A percentile compares a stretch with the other conserved stretches of the same genome.
phyloP scores from a whole-genome alignment of 2,888 invertebrate genomes.

The Drosophila rubida region DNA sequence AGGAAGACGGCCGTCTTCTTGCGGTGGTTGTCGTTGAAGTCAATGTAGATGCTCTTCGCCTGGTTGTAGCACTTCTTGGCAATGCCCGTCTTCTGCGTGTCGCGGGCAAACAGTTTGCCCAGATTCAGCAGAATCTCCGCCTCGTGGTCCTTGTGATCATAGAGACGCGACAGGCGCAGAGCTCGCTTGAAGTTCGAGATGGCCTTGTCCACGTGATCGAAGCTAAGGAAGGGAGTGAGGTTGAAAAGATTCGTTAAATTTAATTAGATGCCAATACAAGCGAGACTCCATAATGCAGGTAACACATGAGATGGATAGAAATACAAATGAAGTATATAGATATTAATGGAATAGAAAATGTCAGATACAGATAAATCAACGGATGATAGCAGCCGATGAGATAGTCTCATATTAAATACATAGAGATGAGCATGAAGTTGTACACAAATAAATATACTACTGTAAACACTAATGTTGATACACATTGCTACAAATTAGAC shows the following conservation, averaged over 20 bases:
- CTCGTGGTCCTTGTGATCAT: conserved; percentile 54
- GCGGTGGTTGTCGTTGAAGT: conserved; percentile 64
- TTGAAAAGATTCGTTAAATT: too few relatives aligned
- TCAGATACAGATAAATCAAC: too few relatives aligned
- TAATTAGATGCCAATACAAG: background rate
- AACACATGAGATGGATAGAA: too few relatives aligned
- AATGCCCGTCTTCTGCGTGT: conserved; percentile 50
- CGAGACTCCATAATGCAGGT: too few relatives aligned
- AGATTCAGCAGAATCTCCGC: conserved; percentile 65
- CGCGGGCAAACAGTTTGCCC: conserved; percentile 68
- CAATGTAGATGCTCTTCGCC: conserved; percentile 72
- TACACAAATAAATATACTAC: too few relatives aligned
- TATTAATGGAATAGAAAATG: too few relatives aligned
- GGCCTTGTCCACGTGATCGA: conserved; percentile 52
- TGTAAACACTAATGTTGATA: too few relatives aligned
- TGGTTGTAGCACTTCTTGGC: conserved; percentile 70
- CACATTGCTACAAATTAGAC: too few relatives aligned
- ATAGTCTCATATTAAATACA: too few relatives aligned
- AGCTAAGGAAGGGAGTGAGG: conserved; percentile 29
- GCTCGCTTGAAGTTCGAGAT: conserved; percentile 59
- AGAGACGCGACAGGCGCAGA: conserved; percentile 56
- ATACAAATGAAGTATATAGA: too few relatives aligned
- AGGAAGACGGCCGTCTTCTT: conserved; percentile 70
- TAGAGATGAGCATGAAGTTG: too few relatives aligned
- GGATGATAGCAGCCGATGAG: too few relatives aligned